Base-by-base conservation (phyloP, 1,140 invertebrate genomes). In the Plectrocnemia conspersa region DNA sequence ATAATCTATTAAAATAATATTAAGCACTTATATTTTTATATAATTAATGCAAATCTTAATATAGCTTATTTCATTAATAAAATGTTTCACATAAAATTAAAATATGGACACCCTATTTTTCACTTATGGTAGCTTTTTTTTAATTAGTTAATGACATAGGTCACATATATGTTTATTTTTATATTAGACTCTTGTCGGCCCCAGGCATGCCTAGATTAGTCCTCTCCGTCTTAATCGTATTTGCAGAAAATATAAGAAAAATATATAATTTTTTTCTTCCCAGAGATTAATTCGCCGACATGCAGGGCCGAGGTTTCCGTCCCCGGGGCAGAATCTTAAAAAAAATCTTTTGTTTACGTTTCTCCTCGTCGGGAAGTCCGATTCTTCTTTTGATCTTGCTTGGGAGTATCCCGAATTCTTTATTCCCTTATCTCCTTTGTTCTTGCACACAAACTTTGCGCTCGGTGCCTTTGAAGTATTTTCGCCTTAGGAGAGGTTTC, bases 371-470 rank as follows among this genome's bases (percentile, higher is more conserved):
- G 46, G 35, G 40, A 58, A 53, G 45, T 54, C 56, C 35, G 56
- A 58, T 58, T 58, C 47, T 58, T 32, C 50, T 58, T 58, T 58
- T 58, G 56, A 58, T 53, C 56, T 58, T 22, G 52, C 11, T n/a
- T 52, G 45, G 32, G 50, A 52, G 44, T 53, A 54, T 53, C 40
- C 23, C 32, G 44, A 47, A 48, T 58, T 58, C 50, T 52, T 58
- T 58, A 53, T 50, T 54, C 23, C 44, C 47, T 44, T 54, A 41
- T 47, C 36, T 44, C 41, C 42, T 35, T 58, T 58, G 53, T 50
- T 58, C 48, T 44, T 36, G 15, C 35, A 52, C 44, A 24, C 45
- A 58, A 58, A 58, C 42, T 58, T 58, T 54, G 46, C 50, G 21
- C 44, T 46, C 7, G 35, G 42, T 52, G 36, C 55, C 47, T 57